These are phyloP conservation scores for Oegoconia quadripuncta DNA, from an alignment of 2,888 invertebrate species.

Conservation along the genomic window DNA sequence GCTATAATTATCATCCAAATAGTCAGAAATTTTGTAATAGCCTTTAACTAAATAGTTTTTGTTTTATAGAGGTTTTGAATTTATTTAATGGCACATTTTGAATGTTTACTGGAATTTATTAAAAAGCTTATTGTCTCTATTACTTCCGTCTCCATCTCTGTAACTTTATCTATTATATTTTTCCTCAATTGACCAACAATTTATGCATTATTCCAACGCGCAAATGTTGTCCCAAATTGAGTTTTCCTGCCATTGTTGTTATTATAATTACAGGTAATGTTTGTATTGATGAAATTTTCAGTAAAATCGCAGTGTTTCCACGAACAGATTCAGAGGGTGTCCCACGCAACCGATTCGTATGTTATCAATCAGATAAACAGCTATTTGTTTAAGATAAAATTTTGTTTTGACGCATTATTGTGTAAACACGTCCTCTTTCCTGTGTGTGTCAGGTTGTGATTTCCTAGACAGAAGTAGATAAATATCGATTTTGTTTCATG, in stretches of 20 bases:
- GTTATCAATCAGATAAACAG: conserved; percentile 2
- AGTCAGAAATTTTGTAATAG: no score
- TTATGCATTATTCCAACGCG: background rate
- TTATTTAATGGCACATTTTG: no score
- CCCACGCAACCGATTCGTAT: background rate
- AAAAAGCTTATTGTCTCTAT: no score
- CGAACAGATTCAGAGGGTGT: background rate
- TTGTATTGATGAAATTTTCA: background rate
- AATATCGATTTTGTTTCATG: background rate
- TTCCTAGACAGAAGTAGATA: background rate
- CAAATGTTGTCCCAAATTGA: background rate
- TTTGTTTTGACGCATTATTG: conserved; percentile 22
- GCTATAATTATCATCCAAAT: no score
- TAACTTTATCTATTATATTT: no score
- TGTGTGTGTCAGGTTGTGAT: background rate
- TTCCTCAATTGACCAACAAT: no score
- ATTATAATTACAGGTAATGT: background rate
- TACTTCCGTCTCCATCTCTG: no score
- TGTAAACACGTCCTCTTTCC: conserved; percentile 21
- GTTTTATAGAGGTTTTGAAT: no score
- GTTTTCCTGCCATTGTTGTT: conserved; percentile 1
- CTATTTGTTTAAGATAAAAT: conserved; percentile 23
- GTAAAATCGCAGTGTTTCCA: background rate
- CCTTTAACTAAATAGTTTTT: no score
- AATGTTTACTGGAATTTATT: no score